Base-by-base conservation (phyloP, 2,797 vertebrate species). In the Pristis pectinata region DNA sequence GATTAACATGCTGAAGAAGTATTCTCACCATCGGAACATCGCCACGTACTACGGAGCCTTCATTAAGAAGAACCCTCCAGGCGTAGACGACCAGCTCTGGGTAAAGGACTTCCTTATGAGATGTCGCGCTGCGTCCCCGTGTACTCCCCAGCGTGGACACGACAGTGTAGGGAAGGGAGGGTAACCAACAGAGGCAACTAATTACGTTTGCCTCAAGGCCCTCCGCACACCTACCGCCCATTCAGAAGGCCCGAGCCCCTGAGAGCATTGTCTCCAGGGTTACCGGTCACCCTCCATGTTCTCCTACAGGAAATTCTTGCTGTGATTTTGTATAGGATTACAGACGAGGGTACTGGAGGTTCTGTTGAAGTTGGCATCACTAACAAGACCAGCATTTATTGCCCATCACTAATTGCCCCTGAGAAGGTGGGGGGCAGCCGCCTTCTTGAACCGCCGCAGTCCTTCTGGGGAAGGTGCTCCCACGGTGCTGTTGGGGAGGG, bases 1-100 rank as follows among this genome's bases (percentile, higher is more conserved):
- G 97, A 99, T 99, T 97, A 99, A 99, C 96, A 99, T 99, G 99
- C 96, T 99, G 95, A 99, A 99, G 96, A 99, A 99, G 96, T 99
- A 99, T 96, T 99, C 98, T 95, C 99, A 99, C 97, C 99, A 99
- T 96, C 97, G 99, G 95, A 99, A 99, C 97, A 99, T 99, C 1
- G 99, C 99, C 87, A 99, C 99, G 0, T 99, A 99, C 96, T 99
- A 99, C 94, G 99, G 99, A 96, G 99, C 99, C 96, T 99, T 99
- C 96, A 97, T 99, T 96, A 99, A 99, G 97, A 99, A 99, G 96
- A 99, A 99, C 95, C 98, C 98, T 44, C 98, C 99, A 0, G 99
- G 99, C 94, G 98, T 99, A 96, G 99, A 99, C 95, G 99, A 99
- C 97, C 99, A 99, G 96, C 98, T 99, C 0, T 99, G 99, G 99